Evolutionary conservation across 2,797 vertebrate species (phyloP).

Genomic region (Typhlichthys subterraneus): DNA sequence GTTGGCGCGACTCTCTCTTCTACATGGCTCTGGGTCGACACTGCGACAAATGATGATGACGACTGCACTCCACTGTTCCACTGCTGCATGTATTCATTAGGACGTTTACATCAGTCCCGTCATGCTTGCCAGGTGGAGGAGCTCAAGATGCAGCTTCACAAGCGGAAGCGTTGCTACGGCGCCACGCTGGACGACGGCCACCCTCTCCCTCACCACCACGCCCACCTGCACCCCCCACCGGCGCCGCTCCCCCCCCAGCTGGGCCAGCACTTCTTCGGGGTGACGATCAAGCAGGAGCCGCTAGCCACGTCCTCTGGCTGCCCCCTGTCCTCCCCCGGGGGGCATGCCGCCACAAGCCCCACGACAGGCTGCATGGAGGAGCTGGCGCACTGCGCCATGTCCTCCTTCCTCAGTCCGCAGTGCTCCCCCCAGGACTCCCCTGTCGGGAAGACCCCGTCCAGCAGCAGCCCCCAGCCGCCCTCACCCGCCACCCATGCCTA

Average conservation of each 20-base stretch:
- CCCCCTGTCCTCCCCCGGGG: slow-evolving; percentile 85
- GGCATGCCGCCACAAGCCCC: slow-evolving; percentile 67
- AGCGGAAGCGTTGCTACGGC: slow-evolving; percentile 83
- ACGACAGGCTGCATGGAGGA: slow-evolving; percentile 73
- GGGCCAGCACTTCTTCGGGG: slow-evolving; percentile 84
- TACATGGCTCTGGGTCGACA: too few relatives aligned
- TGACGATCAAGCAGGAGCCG: slow-evolving; percentile 91
- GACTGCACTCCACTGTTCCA: neutral
- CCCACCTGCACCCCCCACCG: slow-evolving; percentile 45
- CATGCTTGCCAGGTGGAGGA: slow-evolving; percentile 81
- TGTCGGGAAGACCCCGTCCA: slow-evolving; percentile 70
- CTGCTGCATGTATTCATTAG: neutral
- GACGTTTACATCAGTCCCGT: neutral
- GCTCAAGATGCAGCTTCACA: slow-evolving; percentile 92
- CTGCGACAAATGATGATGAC: too few relatives aligned
- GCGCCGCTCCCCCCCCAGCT: slow-evolving; percentile 61
- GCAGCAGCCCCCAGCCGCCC: slow-evolving; percentile 91
- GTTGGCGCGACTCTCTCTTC: too few relatives aligned
- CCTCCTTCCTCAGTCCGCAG: slow-evolving; percentile 93
- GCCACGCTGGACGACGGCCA: slow-evolving; percentile 73
- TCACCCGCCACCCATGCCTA: slow-evolving; percentile 89
- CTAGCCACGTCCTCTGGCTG: slow-evolving; percentile 83
- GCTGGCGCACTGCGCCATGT: slow-evolving; percentile 80
- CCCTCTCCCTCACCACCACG: slow-evolving; percentile 37
- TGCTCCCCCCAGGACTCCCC: slow-evolving; percentile 93